Base-by-base conservation (phyloP, 1,140 invertebrate species). In the Aphaenogaster rudis region DNA sequence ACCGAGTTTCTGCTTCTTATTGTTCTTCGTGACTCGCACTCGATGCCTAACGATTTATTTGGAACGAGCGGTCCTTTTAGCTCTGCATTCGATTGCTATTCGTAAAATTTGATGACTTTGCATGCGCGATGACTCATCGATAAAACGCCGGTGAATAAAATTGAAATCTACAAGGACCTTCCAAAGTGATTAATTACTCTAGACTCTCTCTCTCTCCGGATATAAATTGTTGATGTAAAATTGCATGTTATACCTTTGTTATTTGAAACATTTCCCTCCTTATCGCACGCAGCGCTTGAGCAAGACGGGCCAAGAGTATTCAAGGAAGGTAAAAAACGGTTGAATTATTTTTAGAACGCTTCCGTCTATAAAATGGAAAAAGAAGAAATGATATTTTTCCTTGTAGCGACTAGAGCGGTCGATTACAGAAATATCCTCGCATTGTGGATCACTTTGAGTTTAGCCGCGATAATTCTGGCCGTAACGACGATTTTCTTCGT, bases 391-490 rank as follows among this genome's bases (percentile, higher is more conserved):
- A 17, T 69, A 79, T 76, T 78, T 61, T 71, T 59, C 57, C 77
- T 81, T 81, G 15, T 80, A 90, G 89, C 91, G 9, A 92, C 92
- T 8, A 86, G 86, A 36, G 67, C 90, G 69, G 87, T 92, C 82
- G 92, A 93, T 82, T 86, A 92, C 11, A 91, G 88, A 88, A 96
- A 96, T 91, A 97, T 98, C 93, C 97, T 98, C 66, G 97, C 98
- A 0, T 96, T 99, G 36, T 99, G 98, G 95, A 97, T 99, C 89
- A 98, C 97, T 1, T 96, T 99, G 77, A 97, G 97, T 39, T 97
- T 98, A 17, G 97, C 98, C 5, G 96, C 98, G 64, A 96, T 98
- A 28, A 96, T 98, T 15, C 97, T 98, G 90, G 96, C 97, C 66
- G 94, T 98, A 78, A 96, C 98, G 57, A 96, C 97, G 54, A 96